Evolutionary conservation across 2,113 vertebrate species (phyloP), one percentile per base, ranked within the genome.

Genomic region (Nansenia antarctica): DNA sequence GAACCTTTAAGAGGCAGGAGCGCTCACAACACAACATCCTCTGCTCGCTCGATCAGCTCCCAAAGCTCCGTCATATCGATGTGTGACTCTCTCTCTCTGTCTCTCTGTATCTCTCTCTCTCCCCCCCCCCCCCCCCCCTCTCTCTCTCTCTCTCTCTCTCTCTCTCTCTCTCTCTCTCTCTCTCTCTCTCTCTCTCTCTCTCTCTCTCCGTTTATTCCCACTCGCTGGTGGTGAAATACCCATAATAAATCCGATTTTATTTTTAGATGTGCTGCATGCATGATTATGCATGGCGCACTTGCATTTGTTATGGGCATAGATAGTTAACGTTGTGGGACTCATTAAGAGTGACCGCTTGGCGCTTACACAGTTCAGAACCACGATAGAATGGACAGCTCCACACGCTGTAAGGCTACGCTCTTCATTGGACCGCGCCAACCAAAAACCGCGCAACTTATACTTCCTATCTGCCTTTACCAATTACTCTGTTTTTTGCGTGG

Each of bases 1-100:
- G 59, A 74, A 73, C 59, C 69, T 62, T 64, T 29, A 32, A 58
- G 75, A 39, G 65, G 31, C 58, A 54, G 67, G 62, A 70, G 45
- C 53, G 39, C 65, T 61, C 65, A 57, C 22, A n/a, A 61, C 47
- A 32, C 65, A 67, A 70, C 49, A 72, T 35, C 15, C 58, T 55
- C 34, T 59, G 15, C 54, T 29, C 39, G 5, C 53, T 35, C n/a
- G 14, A 32, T 57, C 59, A n/a, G 22, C 45, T 37, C n/a, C 24
- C 29, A 30, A 54, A 5, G n/a, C 67, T 42, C 67, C 67, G 59
- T 20, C 32, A 39, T 73, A 34, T 53, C 66, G 49, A 45, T 54
- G 57, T 60, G 34, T 27, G 34, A 55, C 72, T 45, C 49, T 64
- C 30, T 61, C 39, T 45, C 45, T 35, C 57, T 31, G 34, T 55